Conservation (phyloP, 1,140 invertebrate species). For the Archivesica marissinica region DNA sequence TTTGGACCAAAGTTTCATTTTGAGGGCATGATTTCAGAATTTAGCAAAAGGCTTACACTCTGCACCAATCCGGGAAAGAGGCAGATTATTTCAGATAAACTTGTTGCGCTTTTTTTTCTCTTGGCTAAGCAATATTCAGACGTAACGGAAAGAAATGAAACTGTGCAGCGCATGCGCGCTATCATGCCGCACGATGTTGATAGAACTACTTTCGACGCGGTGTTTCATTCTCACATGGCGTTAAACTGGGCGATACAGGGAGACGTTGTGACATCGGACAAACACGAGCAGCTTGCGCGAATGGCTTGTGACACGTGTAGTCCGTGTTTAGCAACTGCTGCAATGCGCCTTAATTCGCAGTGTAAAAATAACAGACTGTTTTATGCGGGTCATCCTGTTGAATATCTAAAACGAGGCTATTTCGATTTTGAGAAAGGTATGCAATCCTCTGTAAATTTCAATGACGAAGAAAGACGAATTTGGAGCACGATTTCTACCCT, state of each 20-base stretch:
- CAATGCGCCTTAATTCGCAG: not conserved
- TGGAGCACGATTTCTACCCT: constrained; percentile 17
- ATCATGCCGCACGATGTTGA: constrained; percentile 12
- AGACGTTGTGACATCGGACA: not conserved
- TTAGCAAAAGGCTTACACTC: not conserved
- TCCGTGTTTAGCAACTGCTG: constrained; percentile 16
- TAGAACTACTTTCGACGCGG: constrained; percentile 31
- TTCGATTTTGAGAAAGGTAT: constrained; percentile 21
- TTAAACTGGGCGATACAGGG: constrained; percentile 30
- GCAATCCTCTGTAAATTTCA: not conserved
- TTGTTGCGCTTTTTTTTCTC: not conserved
- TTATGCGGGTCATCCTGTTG: not conserved
- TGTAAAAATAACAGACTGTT: constrained; percentile 37
- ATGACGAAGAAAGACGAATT: constrained; percentile 6
- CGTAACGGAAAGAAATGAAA: not conserved
- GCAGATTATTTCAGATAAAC: constrained; percentile 26
- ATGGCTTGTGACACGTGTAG: constrained; percentile 27
- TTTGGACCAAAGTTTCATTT: not conserved
- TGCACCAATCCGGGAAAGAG: not conserved
- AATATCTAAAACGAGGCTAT: constrained; percentile 1
- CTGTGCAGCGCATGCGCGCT: not conserved
- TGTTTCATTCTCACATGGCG: constrained; percentile 27
- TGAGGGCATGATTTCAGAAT: constrained; percentile 25
- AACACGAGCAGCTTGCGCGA: constrained; percentile 14
- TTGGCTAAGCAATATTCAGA: constrained; percentile 18